Conservation (phyloP, 2,797 vertebrate genomes). For the Octomys mimax region DNA sequence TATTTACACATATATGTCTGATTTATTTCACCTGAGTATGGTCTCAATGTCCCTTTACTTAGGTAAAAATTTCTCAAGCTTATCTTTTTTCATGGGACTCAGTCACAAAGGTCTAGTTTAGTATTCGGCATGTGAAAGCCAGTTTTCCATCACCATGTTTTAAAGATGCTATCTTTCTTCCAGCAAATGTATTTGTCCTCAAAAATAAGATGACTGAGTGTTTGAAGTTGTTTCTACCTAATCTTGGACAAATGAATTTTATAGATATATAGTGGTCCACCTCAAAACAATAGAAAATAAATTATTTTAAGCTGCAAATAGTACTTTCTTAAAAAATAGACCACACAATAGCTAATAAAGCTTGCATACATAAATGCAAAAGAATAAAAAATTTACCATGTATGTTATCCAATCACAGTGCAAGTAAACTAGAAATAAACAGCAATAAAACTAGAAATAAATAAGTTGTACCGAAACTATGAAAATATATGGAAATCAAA, state of each 20-base stretch:
- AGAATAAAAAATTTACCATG: neutral
- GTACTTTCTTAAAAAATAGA: neutral
- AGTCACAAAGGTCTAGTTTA: neutral
- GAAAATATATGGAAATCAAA: neutral
- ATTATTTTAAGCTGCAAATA: neutral
- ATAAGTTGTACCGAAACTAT: neutral
- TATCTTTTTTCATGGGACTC: too few relatives aligned
- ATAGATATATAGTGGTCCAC: neutral
- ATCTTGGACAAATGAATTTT: neutral
- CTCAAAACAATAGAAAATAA: neutral
- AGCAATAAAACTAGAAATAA: neutral
- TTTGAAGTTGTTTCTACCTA: neutral
- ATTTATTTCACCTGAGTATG: too few relatives aligned
- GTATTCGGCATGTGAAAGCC: neutral
- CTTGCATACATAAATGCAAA: neutral
- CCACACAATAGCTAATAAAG: neutral
- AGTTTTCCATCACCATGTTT: neutral
- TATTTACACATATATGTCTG: too few relatives aligned
- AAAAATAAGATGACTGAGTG: neutral
- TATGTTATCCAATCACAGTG: neutral
- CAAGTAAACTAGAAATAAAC: neutral
- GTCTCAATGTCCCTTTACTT: too few relatives aligned
- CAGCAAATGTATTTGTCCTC: neutral
- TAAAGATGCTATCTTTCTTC: neutral
- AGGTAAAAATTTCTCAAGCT: too few relatives aligned